Percentiles rank a stretch among this genome's conserved stretches.
phyloP scores from a whole-genome alignment of 2,113 vertebrate species.

The Pteronura brasiliensis region DNA sequence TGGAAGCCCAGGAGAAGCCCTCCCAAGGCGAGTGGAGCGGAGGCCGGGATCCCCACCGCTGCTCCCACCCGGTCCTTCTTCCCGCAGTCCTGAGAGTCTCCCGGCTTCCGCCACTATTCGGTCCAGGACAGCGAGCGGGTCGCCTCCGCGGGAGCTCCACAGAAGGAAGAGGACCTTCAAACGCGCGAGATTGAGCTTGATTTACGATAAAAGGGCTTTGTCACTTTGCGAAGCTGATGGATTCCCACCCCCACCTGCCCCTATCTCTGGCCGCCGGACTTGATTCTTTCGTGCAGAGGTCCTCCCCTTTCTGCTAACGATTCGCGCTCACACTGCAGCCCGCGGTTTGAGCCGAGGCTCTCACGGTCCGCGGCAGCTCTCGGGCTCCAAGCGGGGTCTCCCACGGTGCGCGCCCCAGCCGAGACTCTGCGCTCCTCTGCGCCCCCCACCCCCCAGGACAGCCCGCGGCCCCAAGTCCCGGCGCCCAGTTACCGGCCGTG shows the following conservation, averaged over 20 bases:
- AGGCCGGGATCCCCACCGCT: neutral
- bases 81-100: neutral
- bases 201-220: neutral
- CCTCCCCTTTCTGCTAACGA: neutral
- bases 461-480: neutral
- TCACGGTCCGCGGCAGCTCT: rapidly evolving
- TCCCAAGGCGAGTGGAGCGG: neutral
- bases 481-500: neutral
- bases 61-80: neutral
- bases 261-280: neutral
- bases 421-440: neutral
- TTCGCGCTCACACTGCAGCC: neutral
- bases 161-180: neutral
- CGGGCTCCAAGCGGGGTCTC: neutral
- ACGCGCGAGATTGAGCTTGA: neutral
- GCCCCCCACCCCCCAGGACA: neutral
- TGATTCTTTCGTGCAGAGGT: neutral
- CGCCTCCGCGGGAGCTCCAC: neutral
- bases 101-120: rapidly evolving
- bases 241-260: neutral
- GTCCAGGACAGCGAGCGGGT: neutral
- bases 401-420: neutral
- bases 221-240: neutral
- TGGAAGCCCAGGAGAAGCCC: neutral
- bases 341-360: neutral